A percentile compares a stretch with the other conserved stretches of the same genome.
phyloP scores from a whole-genome alignment of 2,888 invertebrate species.

The Tipula lateralis region DNA sequence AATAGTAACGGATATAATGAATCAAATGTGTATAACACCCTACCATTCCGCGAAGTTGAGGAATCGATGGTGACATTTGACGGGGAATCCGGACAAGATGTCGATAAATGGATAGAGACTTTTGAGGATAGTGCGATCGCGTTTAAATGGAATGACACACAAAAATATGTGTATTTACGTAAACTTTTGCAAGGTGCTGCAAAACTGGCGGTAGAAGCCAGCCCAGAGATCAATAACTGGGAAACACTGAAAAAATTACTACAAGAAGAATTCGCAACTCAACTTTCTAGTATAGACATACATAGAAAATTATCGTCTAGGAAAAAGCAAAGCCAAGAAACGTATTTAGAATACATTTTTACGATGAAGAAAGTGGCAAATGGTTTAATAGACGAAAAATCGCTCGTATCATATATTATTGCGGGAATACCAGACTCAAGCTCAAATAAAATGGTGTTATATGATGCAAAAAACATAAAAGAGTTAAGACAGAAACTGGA shows the following conservation, averaged over 20 bases:
- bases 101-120: constrained; percentile 25
- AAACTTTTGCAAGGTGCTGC: constrained; percentile 32
- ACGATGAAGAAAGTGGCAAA: too few species aligned
- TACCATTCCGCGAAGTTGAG: constrained; percentile 33
- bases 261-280: too few species aligned
- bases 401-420: not conserved
- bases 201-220: constrained; percentile 30
- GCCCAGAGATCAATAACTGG: not conserved
- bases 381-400: not conserved
- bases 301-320: not conserved
- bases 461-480: too few species aligned
- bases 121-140: constrained; percentile 32
- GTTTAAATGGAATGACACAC: constrained; percentile 32
- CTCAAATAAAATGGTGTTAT: not conserved
- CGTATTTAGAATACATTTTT: not conserved
- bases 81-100: constrained; percentile 31
- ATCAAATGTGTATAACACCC: constrained; percentile 26
- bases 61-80: constrained; percentile 32
- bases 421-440: not conserved
- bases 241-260: not conserved
- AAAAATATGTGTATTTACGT: constrained; percentile 33
- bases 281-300: not conserved
- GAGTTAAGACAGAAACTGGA: too few species aligned
- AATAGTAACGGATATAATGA: not conserved
- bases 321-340: not conserved